Evolutionary conservation across 2,797 vertebrate species (phyloP).

Genomic region (Poecilia velifera): DNA sequence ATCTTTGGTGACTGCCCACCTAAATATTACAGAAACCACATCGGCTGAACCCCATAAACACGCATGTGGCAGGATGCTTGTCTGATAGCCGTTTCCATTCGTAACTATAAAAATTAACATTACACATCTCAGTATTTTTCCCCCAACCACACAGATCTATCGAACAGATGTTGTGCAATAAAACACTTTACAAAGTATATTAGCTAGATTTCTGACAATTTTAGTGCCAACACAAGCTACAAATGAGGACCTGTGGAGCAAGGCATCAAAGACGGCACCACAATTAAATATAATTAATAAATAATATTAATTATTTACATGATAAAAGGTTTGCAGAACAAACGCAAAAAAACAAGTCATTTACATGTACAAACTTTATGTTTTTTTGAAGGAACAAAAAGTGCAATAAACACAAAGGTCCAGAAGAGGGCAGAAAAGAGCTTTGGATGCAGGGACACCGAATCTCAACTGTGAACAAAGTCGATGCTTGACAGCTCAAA

Average conservation of each 20-base stretch:
- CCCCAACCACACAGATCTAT: too few relatives aligned
- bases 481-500: constrained; percentile 27
- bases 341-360: not conserved
- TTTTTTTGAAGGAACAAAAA: not conserved
- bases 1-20: not conserved
- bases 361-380: not conserved
- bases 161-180: not conserved
- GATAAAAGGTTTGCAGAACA: not conserved
- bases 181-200: not conserved
- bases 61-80: not conserved
- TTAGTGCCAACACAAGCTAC: not conserved
- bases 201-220: not conserved
- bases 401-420: constrained; percentile 43
- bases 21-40: not conserved
- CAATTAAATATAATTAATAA: not conserved
- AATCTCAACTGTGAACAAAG: constrained; percentile 7
- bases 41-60: not conserved
- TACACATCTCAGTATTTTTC: not conserved
- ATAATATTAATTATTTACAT: not conserved
- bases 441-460: constrained; percentile 14
- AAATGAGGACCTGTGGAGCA: not conserved
- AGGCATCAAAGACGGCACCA: too few relatives aligned
- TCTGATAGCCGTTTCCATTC: not conserved
- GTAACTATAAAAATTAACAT: not conserved
- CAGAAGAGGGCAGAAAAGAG: constrained; percentile 77